Percentiles rank a stretch among this genome's conserved stretches.
Evolutionary conservation across 2,113 vertebrate species (phyloP).

Genomic region (Brevimyrus niger): DNA sequence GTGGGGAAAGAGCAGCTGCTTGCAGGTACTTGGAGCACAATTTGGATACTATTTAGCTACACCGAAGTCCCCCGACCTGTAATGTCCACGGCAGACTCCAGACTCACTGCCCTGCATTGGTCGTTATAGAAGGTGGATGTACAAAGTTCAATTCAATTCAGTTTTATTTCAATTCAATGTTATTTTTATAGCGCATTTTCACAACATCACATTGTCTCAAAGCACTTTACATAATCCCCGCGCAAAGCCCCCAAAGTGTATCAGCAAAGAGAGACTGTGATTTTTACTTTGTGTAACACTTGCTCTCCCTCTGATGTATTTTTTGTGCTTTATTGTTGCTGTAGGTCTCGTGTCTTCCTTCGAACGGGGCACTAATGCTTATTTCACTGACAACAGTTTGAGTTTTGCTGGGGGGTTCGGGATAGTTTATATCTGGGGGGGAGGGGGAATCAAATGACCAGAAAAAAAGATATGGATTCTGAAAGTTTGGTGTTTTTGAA

Average conservation of each 20-base stretch:
- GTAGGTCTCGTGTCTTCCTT: neutral
- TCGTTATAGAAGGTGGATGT: neutral
- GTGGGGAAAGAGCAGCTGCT: neutral
- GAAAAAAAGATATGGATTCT: neutral
- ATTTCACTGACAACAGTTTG: neutral
- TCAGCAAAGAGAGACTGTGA: neutral
- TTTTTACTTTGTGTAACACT: neutral
- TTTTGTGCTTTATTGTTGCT: neutral
- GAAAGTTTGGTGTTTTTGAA: neutral
- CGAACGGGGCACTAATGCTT: neutral
- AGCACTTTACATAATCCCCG: too few species aligned
- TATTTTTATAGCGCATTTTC: too few species aligned
- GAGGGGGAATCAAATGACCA: neutral
- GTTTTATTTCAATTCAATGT: too few species aligned
- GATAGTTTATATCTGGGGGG: neutral
- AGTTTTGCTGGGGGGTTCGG: neutral
- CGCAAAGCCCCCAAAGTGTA: neutral
- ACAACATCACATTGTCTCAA: too few species aligned
- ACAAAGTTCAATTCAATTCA: neutral
- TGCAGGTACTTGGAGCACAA: neutral
- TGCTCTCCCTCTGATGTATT: neutral
- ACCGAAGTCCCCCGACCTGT: neutral
- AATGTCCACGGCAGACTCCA: neutral
- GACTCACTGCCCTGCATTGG: neutral
- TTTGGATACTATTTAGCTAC: neutral